These are phyloP conservation scores for Cosmia pyralina DNA, from an alignment of 2,888 invertebrate species.

Conservation along the genomic window DNA sequence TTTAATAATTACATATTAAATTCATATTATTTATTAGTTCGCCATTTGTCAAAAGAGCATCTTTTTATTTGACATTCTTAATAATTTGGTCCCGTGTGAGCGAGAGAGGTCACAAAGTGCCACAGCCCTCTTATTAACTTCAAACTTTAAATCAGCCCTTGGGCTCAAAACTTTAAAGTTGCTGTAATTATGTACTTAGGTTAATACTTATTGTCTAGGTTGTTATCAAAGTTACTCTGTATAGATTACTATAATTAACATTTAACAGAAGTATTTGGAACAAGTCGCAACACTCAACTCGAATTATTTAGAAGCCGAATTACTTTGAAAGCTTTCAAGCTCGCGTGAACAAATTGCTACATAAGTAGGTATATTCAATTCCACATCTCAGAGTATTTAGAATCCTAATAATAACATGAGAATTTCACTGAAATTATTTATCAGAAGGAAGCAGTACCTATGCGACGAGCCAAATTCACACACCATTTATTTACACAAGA, in stretches of 20 bases:
- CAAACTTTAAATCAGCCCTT: background rate
- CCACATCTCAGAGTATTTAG: background rate
- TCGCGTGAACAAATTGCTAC: background rate
- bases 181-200: constrained; percentile 5
- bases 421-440: background rate
- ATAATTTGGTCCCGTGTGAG: too few relatives aligned
- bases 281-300: background rate
- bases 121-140: background rate
- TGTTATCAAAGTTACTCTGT: background rate
- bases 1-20: too few relatives aligned
- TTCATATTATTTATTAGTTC: too few relatives aligned
- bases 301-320: background rate
- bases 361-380: too few relatives aligned
- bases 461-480: background rate
- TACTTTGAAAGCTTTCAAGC: background rate
- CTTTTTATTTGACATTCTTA: too few relatives aligned
- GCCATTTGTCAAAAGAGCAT: too few relatives aligned
- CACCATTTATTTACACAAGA: background rate
- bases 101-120: too few relatives aligned
- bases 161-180: constrained; percentile 1
- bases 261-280: constrained; percentile 9
- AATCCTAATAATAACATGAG: background rate
- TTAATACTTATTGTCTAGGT: constrained; percentile 7
- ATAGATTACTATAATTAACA: background rate
- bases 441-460: too few relatives aligned